Evolutionary conservation across 2,888 invertebrate genomes (phyloP).

Genomic region (Drosophila greeni): DNA sequence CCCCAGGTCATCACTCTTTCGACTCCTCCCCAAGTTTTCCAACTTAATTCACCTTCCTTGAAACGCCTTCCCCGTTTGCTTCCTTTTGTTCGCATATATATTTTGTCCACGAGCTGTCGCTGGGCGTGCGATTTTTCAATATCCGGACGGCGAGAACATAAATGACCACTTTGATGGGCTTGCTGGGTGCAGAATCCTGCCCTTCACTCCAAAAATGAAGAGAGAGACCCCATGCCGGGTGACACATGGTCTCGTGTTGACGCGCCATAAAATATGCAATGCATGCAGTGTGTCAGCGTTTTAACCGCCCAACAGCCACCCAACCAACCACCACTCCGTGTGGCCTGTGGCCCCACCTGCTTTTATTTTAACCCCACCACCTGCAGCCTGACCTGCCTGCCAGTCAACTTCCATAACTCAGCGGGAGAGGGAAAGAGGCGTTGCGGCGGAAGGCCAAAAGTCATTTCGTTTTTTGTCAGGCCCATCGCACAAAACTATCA

Average conservation of each 20-base stretch:
- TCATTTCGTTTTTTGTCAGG: slow-evolving; percentile 57
- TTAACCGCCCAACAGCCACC: slow-evolving; percentile 21
- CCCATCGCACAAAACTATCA: slow-evolving; percentile 67
- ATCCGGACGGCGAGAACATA: slow-evolving; percentile 53
- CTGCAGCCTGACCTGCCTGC: slow-evolving; percentile 6
- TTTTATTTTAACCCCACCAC: slow-evolving; percentile 25
- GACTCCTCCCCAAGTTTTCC: neutral
- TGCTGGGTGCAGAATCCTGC: slow-evolving; percentile 13
- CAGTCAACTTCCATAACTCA: slow-evolving; percentile 42
- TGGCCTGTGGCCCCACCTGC: slow-evolving; percentile 14
- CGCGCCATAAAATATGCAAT: slow-evolving; percentile 73
- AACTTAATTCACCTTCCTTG: slow-evolving; percentile 11
- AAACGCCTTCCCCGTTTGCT: neutral
- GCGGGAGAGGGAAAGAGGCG: slow-evolving; percentile 7
- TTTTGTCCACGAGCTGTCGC: slow-evolving; percentile 30
- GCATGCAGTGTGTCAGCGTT: slow-evolving; percentile 71
- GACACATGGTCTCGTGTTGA: slow-evolving; percentile 73
- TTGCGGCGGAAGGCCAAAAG: slow-evolving; percentile 43
- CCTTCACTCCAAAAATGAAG: slow-evolving; percentile 21
- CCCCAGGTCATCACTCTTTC: neutral
- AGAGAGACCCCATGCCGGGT: slow-evolving; percentile 48
- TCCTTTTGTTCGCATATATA: neutral
- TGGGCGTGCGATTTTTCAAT: slow-evolving; percentile 66
- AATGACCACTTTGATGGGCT: slow-evolving; percentile 54
- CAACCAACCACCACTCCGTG: slow-evolving; percentile 29